These are phyloP conservation scores for Babylonia areolata DNA, from an alignment of 1,140 invertebrate species.

Conservation along the genomic window DNA sequence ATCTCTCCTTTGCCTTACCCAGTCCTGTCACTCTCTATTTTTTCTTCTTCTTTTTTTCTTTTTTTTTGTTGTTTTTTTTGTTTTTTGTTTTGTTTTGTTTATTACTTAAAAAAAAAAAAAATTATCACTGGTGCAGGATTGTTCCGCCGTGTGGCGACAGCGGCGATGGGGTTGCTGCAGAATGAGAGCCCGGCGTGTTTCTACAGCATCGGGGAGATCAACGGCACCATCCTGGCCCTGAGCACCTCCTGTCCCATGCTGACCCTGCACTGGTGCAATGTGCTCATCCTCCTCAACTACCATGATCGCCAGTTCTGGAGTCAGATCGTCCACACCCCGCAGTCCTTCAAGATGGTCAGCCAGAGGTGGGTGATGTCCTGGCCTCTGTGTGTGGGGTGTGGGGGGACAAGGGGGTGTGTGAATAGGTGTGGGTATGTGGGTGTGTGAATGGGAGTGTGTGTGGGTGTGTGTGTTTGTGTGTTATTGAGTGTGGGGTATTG, in stretches of 20 bases:
- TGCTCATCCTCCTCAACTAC: slow-evolving; percentile 83
- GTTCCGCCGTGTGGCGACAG: slow-evolving; percentile 80
- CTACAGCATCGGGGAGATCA: slow-evolving; percentile 77
- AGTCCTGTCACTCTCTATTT: no score
- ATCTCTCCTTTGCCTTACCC: no score
- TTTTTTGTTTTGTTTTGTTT: no score
- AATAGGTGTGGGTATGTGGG: slow-evolving; percentile 77
- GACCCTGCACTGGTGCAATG: slow-evolving; percentile 83
- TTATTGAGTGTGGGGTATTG: not conserved
- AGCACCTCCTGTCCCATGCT: slow-evolving; percentile 79
- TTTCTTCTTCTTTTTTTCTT: no score
- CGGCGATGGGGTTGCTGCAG: slow-evolving; percentile 78
- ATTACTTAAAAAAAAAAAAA: no score
- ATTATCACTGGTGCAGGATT: slow-evolving; percentile 78
- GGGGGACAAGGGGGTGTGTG: slow-evolving; percentile 58
- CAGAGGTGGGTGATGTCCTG: slow-evolving; percentile 62
- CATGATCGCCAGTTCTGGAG: slow-evolving; percentile 82
- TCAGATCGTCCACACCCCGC: slow-evolving; percentile 77
- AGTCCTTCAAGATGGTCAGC: slow-evolving; percentile 68
- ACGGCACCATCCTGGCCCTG: slow-evolving; percentile 78
- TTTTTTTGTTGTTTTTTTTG: no score
- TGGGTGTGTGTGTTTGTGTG: not conserved
- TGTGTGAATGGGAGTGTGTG: no score
- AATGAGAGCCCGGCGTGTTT: slow-evolving; percentile 71
- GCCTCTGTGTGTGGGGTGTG: not conserved